phyloP scores from a whole-genome alignment of 2,113 vertebrate species.

The Bagarius yarrelli region DNA sequence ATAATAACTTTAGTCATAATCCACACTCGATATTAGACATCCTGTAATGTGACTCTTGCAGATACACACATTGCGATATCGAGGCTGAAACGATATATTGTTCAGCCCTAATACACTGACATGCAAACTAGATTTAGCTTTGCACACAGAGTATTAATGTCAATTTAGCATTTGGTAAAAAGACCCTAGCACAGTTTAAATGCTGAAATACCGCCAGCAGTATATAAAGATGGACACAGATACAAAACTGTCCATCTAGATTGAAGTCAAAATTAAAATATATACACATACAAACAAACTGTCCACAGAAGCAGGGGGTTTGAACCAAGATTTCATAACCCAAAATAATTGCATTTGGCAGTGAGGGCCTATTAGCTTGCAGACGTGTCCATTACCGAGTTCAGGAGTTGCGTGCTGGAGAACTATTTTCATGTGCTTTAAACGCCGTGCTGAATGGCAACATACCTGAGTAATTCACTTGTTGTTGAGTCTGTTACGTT shows the following conservation, averaged over 20 bases:
- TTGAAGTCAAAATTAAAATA: too few relatives aligned
- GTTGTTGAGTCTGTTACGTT: constrained; percentile 11
- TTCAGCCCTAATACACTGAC: too few relatives aligned
- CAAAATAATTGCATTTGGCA: constrained; percentile 15
- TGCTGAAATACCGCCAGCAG: too few relatives aligned
- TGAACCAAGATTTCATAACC: background rate
- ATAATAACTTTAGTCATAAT: too few relatives aligned
- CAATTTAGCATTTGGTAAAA: background rate
- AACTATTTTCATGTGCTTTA: constrained; percentile 8
- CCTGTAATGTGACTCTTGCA: too few relatives aligned
- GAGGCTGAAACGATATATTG: too few relatives aligned
- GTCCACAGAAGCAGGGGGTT: background rate
- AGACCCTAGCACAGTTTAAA: background rate
- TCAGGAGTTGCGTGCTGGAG: constrained; percentile 16
- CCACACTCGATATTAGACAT: too few relatives aligned
- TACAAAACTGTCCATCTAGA: background rate
- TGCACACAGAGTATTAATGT: background rate
- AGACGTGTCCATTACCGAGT: constrained; percentile 4
- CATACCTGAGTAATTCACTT: constrained; percentile 10
- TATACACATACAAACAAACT: background rate
- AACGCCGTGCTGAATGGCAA: background rate
- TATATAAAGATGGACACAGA: too few relatives aligned
- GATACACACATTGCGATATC: too few relatives aligned
- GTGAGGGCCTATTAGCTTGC: constrained; percentile 14
- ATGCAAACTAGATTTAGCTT: background rate